Conservation (phyloP, 2,888 invertebrate species). For the Kuschelorhynchus macadamiae region DNA sequence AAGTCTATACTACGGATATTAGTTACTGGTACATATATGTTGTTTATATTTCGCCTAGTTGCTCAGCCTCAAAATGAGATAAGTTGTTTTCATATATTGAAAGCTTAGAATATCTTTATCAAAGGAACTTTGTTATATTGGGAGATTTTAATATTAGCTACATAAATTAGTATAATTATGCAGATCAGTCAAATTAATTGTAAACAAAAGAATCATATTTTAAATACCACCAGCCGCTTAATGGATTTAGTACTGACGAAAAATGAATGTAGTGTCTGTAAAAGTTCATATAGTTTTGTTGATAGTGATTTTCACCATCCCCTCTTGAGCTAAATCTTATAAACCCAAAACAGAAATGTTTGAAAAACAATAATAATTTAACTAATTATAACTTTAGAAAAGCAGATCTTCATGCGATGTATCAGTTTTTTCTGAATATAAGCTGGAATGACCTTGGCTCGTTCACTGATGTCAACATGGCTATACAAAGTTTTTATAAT, state of each 20-base stretch:
- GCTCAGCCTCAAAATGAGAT: neutral
- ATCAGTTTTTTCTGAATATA: too few species aligned
- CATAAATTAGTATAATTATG: neutral
- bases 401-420: neutral
- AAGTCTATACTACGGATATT: too few species aligned
- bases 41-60: slow-evolving; percentile 13
- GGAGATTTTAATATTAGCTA: slow-evolving; percentile 10
- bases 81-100: slow-evolving; percentile 3
- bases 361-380: neutral
- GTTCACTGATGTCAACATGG: too few species aligned
- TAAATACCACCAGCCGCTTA: neutral
- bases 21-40: neutral
- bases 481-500: too few species aligned
- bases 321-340: neutral
- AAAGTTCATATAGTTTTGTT: neutral
- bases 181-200: slow-evolving; percentile 3
- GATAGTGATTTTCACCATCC: neutral
- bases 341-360: neutral
- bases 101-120: slow-evolving; percentile 3
- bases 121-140: slow-evolving; percentile 3
- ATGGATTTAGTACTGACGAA: neutral
- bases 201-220: slow-evolving; percentile 4
- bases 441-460: too few species aligned
- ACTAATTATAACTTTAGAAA: neutral
- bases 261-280: neutral